Evolutionary conservation across 64 coral and sea anemone genomes (phyloP).

Genomic region (Stichodactyla helianthus): DNA sequence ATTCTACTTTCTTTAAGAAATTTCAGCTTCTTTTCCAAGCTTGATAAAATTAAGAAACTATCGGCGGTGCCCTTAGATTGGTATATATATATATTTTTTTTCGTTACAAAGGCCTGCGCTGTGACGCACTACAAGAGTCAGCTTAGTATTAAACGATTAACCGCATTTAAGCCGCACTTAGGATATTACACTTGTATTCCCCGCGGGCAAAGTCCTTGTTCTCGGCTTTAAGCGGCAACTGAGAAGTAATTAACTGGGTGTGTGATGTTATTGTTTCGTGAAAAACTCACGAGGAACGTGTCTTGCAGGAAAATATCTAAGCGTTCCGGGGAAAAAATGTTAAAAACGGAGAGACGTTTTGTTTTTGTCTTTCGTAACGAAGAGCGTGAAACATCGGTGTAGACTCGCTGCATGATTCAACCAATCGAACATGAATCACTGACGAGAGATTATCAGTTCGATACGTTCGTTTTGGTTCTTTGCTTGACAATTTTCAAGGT

Average conservation of each 20-base stretch:
- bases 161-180: conserved; percentile 13
- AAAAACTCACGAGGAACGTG: background rate
- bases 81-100: background rate
- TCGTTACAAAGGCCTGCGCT: background rate
- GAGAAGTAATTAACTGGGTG: conserved; percentile 12
- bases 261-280: background rate
- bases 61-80: background rate
- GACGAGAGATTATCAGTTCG: no score
- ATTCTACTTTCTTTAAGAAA: background rate
- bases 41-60: background rate
- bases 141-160: conserved; percentile 7
- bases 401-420: background rate
- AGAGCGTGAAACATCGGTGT: no score
- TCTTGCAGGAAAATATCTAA: background rate
- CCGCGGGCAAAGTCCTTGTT: background rate
- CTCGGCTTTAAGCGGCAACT: background rate
- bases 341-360: background rate
- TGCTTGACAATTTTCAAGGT: background rate
- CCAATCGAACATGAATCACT: background rate
- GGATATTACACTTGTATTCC: conserved; percentile 18
- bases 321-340: background rate
- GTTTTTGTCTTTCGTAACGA: background rate
- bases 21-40: background rate
- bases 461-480: background rate
- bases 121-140: background rate